Percentiles rank a stretch among this genome's conserved stretches.
Conservation (phyloP, 2,888 invertebrate genomes). For the Andricus quercusramuli region DNA sequence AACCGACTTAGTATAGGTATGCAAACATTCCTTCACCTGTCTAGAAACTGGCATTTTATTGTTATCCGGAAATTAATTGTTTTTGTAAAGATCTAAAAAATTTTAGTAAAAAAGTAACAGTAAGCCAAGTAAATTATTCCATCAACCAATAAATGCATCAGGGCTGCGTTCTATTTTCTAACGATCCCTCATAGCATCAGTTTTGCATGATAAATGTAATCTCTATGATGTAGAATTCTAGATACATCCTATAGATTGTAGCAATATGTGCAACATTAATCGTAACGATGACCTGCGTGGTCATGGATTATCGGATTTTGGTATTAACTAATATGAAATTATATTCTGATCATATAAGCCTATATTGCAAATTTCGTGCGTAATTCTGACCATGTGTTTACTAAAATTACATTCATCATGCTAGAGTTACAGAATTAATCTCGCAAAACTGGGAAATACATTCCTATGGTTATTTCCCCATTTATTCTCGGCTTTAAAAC, state of each 20-base stretch:
- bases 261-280: background rate
- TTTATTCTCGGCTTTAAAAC: too few species aligned
- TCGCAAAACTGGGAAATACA: too few species aligned
- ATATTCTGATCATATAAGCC: background rate
- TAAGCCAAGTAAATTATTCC: background rate
- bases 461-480: too few species aligned
- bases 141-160: background rate
- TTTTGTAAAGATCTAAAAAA: background rate
- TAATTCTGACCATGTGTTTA: too few species aligned
- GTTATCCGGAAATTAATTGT: background rate
- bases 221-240: background rate
- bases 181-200: background rate
- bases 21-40: too few species aligned
- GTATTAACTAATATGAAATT: background rate
- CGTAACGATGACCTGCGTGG: background rate
- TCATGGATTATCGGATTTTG: background rate
- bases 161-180: background rate
- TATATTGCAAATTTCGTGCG: too few species aligned
- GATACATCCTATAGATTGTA: background rate
- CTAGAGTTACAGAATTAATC: too few species aligned
- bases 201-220: background rate
- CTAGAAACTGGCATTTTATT: too few species aligned
- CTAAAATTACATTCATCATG: too few species aligned
- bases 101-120: too few species aligned
- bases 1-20: too few species aligned